These are phyloP conservation scores for Sialia sialis DNA, from an alignment of 2,113 vertebrate genomes.

Conservation along the genomic window DNA sequence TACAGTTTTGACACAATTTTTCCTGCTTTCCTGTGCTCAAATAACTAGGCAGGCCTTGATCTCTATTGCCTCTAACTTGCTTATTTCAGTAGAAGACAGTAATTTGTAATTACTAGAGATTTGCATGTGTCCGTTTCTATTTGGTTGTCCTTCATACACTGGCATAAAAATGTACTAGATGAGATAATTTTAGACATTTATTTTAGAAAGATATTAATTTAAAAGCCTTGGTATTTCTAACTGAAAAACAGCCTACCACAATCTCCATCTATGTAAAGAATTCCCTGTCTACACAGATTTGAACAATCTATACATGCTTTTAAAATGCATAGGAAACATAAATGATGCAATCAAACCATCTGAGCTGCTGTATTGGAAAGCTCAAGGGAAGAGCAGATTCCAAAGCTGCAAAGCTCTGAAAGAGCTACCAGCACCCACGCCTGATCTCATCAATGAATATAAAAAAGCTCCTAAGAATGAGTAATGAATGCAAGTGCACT, in stretches of 20 bases:
- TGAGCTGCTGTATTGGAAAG: background rate
- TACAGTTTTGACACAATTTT: background rate
- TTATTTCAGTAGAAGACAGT: background rate
- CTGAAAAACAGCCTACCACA: background rate
- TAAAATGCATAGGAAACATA: background rate
- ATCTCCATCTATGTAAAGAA: background rate
- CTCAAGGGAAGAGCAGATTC: background rate
- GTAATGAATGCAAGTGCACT: slow-evolving; percentile 20
- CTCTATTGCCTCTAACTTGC: background rate
- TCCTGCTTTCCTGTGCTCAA: background rate
- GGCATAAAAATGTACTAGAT: background rate
- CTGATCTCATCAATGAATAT: slow-evolving; percentile 35
- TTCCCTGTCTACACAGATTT: background rate
- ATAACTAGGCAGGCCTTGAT: background rate
- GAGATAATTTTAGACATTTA: background rate
- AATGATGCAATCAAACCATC: background rate
- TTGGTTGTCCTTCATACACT: background rate
- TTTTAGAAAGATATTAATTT: background rate
- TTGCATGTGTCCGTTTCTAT: background rate
- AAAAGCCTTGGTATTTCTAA: background rate
- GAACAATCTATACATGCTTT: background rate
- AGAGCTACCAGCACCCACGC: background rate
- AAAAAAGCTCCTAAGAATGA: slow-evolving; percentile 21
- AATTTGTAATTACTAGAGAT: background rate
- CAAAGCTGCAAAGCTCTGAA: slow-evolving; percentile 8